Base-by-base conservation (phyloP, 2,113 vertebrate species). In the Cettia cetti region DNA sequence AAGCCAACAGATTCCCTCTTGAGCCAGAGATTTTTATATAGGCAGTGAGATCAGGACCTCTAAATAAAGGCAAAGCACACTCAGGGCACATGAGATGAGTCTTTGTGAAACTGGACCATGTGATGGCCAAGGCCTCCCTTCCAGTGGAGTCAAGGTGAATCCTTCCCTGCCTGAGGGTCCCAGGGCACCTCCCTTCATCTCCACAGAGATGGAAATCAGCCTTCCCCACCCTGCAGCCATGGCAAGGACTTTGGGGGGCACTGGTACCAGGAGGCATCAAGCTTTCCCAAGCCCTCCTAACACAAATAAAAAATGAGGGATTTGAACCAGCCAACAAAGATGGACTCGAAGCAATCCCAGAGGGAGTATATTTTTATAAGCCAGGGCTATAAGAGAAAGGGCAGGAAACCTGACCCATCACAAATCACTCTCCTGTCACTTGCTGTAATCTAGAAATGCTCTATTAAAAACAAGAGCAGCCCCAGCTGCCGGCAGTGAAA, bases 391-490 rank as follows among this genome's bases (percentile, higher is more conserved):
- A 68, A 78, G 76, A 88, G 83, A 94, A 93, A 93, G 89, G 94
- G 79, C 94, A 95, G 86, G 94, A 90, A 96, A 95, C 89, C 81
- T 81, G 84, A 93, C 83, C 81, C 76, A 4, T 57, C 27, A 6
- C 89, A 93, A 95, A 94, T 93, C 92, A 94, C 68, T 90, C 92
- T 70, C 33, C 92, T 88, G 96, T 79, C 92, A 83, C 72, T 95
- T 81, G 89, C 96, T 92, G 86, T 86, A 92, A 77, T 75, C 95
- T 71, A 86, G 72, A 93, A 94, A 91, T 8, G 56, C 64, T 92
- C 68, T 54, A 12, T 74, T 75, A 78, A 90, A 94, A 90, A 71
- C 28, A 63, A 47, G 52, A 90, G 75, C 96, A 81, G 92, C 63
- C 61, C 47, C 49, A 7, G 80, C 68, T 86, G 83, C 84, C 1